Percentiles rank a stretch among this genome's conserved stretches.
phyloP scores from a whole-genome alignment of 2,797 vertebrate genomes.

The Lerista edwardsae region DNA sequence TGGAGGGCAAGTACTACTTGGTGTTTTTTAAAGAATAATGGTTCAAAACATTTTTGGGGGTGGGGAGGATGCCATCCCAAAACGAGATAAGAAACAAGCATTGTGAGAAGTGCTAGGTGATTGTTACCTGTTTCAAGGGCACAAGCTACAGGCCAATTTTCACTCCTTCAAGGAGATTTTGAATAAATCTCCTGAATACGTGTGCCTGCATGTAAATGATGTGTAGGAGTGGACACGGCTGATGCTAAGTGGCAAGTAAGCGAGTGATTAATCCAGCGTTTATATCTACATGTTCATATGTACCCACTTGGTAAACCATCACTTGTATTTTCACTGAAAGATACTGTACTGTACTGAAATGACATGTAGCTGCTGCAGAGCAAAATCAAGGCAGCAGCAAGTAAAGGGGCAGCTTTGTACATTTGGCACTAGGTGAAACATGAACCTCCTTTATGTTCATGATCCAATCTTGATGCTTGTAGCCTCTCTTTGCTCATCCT shows the following conservation, averaged over 20 bases:
- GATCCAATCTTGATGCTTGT: background rate
- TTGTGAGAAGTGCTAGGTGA: background rate
- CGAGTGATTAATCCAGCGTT: background rate
- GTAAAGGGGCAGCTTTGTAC: background rate
- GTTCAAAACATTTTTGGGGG: slow-evolving; percentile 20
- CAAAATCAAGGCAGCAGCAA: background rate
- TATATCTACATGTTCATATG: background rate
- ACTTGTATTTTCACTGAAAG: background rate
- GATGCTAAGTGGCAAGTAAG: background rate
- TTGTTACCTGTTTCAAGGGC: background rate
- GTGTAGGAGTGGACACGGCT: background rate
- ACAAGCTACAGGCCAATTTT: background rate
- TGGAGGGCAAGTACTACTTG: slow-evolving; percentile 63
- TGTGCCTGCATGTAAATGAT: background rate
- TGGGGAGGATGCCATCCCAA: background rate
- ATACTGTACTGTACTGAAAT: background rate
- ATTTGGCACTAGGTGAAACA: background rate
- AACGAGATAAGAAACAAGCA: too few species aligned
- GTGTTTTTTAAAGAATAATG: slow-evolving; percentile 53
- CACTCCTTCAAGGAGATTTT: background rate
- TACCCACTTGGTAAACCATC: background rate
- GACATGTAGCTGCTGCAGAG: background rate
- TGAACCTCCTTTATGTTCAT: too few species aligned
- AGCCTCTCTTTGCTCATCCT: background rate
- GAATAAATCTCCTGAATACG: background rate